Evolutionary conservation across 1,140 invertebrate species (phyloP), one percentile per base, ranked within the genome.

Genomic region (Macrotrachela quadricornifera): DNA sequence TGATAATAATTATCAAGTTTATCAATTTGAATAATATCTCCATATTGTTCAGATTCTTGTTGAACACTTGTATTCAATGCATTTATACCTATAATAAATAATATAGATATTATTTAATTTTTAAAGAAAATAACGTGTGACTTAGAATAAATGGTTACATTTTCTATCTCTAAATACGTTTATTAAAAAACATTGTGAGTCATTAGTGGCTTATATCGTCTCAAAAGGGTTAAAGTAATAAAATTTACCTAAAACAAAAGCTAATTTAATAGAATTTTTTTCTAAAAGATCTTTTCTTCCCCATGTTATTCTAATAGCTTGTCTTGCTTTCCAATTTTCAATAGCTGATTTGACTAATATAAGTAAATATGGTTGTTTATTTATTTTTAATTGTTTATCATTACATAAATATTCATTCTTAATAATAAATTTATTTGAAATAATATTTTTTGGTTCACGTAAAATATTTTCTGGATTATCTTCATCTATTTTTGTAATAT

Each of bases 271-370:
- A 12, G 3, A 11, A 8, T n/a, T 11, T 10, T 36, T 15, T 21
- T 53, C 44, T 8, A 30, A 8, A 30, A 30, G 8, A 30, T 47
- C 37, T 16, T 42, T n/a, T 37, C 36, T 30, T 16, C 45, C 51
- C 51, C 51, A 53, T 41, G 51, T 53, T 39, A 46, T 53, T 15
- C 51, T 17, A 42, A 53, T 53, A 10, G 46, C 45, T 14, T 18
- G 41, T 47, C 51, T 15, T n/a, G 46, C n/a, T 18, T 53, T 18
- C 15, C 40, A 47, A 42, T 53, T 44, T 6, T 10, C 40, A 15
- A 53, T 15, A 13, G 46, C 46, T 11, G 51, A 53, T 47, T 53
- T 53, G 1, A 53, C 36, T 11, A 53, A 9, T 13, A 47, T 47
- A 14, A 53, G 36, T 36, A 38, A 12, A 15, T 43, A 40, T 13